A percentile compares a stretch with the other conserved stretches of the same genome.
Conservation (phyloP, 2,888 invertebrate species). For the Helleia helle region DNA sequence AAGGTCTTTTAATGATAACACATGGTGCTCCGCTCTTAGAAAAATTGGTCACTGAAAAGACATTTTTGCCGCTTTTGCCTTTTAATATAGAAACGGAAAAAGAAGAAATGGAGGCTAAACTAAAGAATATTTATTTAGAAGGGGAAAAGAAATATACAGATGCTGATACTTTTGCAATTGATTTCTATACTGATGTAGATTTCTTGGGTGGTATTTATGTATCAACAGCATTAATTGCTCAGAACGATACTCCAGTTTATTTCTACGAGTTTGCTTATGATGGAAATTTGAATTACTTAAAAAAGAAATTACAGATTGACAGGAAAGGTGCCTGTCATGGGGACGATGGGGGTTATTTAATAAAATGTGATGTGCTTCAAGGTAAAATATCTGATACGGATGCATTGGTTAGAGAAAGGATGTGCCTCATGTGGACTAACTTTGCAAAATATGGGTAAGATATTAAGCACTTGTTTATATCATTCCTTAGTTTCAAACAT, state of each 20-base stretch:
- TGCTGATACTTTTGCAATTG: slow-evolving; percentile 47
- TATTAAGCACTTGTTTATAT: too few relatives aligned
- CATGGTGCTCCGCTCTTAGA: slow-evolving; percentile 42
- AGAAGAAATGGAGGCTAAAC: slow-evolving; percentile 31
- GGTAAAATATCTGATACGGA: slow-evolving; percentile 36
- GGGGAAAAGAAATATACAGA: slow-evolving; percentile 40
- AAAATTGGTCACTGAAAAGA: slow-evolving; percentile 40
- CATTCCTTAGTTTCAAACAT: too few relatives aligned
- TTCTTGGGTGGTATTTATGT: slow-evolving; percentile 50
- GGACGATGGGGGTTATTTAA: slow-evolving; percentile 75
- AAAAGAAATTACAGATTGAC: slow-evolving; percentile 48
- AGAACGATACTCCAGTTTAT: slow-evolving; percentile 57
- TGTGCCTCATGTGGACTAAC: slow-evolving; percentile 76
- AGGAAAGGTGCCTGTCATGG: slow-evolving; percentile 73
- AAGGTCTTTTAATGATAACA: slow-evolving; percentile 50
- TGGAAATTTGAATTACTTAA: slow-evolving; percentile 67
- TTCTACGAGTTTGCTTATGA: slow-evolving; percentile 75
- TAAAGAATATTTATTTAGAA: slow-evolving; percentile 60
- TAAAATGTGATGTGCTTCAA: slow-evolving; percentile 42
- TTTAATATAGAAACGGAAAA: slow-evolving; percentile 34
- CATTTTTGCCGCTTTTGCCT: slow-evolving; percentile 43
- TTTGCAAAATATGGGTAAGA: slow-evolving; percentile 74
- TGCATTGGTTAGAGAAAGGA: slow-evolving; percentile 44
- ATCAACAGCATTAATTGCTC: slow-evolving; percentile 41
- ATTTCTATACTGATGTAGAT: slow-evolving; percentile 64